phyloP scores from a whole-genome alignment of 2,888 invertebrate genomes.

The Tenthredo notha region DNA sequence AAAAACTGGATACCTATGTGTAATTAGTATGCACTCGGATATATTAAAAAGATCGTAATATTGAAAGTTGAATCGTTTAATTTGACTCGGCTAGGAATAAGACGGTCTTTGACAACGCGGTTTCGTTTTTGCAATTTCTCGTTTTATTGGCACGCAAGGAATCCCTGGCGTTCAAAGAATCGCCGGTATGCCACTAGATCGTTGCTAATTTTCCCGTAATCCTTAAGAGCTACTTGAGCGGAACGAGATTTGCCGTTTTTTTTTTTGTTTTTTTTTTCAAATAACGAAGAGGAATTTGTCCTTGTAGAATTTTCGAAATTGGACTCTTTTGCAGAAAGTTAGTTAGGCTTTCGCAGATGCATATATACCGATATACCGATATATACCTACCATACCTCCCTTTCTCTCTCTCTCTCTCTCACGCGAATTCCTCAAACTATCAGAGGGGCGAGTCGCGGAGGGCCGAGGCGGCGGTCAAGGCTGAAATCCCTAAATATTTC shows the following conservation, averaged over 20 bases:
- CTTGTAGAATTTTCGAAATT: constrained; percentile 32
- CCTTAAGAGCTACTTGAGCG: neutral
- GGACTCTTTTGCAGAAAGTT: neutral
- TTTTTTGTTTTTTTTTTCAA: no score
- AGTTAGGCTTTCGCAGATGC: neutral
- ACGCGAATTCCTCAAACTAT: constrained; percentile 35
- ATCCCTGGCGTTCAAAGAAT: constrained; percentile 19
- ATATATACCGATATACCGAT: neutral
- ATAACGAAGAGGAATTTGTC: constrained; percentile 30
- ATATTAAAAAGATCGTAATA: neutral
- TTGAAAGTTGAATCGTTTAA: neutral
- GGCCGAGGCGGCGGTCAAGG: constrained; percentile 20
- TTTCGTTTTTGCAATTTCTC: constrained; percentile 4
- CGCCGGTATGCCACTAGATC: constrained; percentile 35
- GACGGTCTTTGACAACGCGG: neutral
- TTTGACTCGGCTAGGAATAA: neutral
- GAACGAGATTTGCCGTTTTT: constrained; percentile 13
- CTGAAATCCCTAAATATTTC: constrained; percentile 41
- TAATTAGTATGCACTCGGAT: neutral
- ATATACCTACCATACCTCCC: neutral
- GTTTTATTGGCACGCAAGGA: constrained; percentile 14
- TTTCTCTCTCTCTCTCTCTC: no score
- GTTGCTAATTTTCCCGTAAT: constrained; percentile 46
- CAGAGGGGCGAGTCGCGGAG: neutral
- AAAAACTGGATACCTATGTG: neutral